Base-by-base conservation (phyloP, 2,888 invertebrate genomes). In the Dusona sp. region DNA sequence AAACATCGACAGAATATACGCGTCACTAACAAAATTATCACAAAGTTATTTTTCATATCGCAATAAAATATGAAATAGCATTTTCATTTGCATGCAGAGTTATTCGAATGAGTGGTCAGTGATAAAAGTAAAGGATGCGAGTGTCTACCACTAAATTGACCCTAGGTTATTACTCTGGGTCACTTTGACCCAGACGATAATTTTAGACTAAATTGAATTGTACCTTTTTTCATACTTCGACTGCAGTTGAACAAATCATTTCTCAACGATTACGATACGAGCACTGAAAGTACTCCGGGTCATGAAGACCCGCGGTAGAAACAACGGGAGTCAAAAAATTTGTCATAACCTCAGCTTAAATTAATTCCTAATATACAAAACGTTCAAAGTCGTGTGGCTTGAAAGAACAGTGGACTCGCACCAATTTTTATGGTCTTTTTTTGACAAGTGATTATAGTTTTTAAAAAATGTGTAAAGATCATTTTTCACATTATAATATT, bases 21-120 rank as follows among this genome's bases (percentile, higher is more conserved):
- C 13, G 68, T 68, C 48, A 70, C 70, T 85, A 82, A 85, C 79
- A 85, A 86, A 86, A 83, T 79, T 86, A 83, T 79, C 64, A 70
- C 75, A 75, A 65, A 13, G 11, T 36, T 29, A 0, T 22, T 73
- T 36, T 80, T 51, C n/a, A n/a, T 64, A 19, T 64, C 48, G 25
- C 51, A 73, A 73, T 73, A 1, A 38, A 22, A 38, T 51, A 51
- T 22, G 33, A 22, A 75, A 64, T 0, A 42, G 9, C 38, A 42
- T n/a, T 61, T 45, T 13, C 45, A 64, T 33, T 33, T 29, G 25
- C 9, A 22, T 38, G 72, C 72, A 73, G 61, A 16, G 36, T 13
- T 29, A 19, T 51, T 72, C 45, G 22, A 13, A n/a, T 11, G n/a
- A 36, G 25, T 45, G 33, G 13, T n/a, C 33, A 16, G n/a, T 54